These are phyloP conservation scores for Phoronis australis DNA, from an alignment of 2,888 invertebrate species.

Conservation along the genomic window DNA sequence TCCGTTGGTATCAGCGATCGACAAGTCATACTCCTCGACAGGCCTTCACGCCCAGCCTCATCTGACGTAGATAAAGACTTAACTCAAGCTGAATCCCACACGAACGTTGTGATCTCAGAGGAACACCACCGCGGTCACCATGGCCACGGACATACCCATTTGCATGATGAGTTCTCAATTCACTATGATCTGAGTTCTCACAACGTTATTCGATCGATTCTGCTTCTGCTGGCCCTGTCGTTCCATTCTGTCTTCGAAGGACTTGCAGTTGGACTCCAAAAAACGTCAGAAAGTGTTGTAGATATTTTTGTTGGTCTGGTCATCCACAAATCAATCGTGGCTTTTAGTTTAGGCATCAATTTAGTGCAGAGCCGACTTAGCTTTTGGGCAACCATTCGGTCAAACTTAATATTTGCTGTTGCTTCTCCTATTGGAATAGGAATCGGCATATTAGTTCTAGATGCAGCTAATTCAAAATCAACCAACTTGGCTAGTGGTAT, in stretches of 20 bases:
- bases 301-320: constrained; percentile 57
- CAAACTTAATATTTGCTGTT: constrained; percentile 56
- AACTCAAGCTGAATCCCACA: too few species aligned
- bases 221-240: constrained; percentile 57
- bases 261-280: constrained; percentile 58
- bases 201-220: constrained; percentile 54
- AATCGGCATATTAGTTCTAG: constrained; percentile 54
- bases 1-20: too few species aligned
- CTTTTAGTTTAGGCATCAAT: constrained; percentile 59
- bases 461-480: constrained; percentile 72
- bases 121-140: too few species aligned
- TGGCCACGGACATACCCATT: too few species aligned
- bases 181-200: constrained; percentile 45
- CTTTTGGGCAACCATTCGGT: too few species aligned
- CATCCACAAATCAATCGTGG: constrained; percentile 59
- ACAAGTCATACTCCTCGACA: too few species aligned
- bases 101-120: too few species aligned
- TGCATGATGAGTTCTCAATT: too few species aligned
- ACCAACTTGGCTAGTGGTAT: too few species aligned
- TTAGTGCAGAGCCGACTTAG: constrained; percentile 56
- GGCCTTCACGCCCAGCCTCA: too few species aligned
- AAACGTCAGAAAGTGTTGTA: constrained; percentile 36
- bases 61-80: too few species aligned
- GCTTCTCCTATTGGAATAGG: constrained; percentile 67
- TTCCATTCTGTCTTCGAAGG: constrained; percentile 62